Evolutionary conservation across 2,888 invertebrate genomes (phyloP).

Genomic region (Acanthococcus lagerstroemiae): DNA sequence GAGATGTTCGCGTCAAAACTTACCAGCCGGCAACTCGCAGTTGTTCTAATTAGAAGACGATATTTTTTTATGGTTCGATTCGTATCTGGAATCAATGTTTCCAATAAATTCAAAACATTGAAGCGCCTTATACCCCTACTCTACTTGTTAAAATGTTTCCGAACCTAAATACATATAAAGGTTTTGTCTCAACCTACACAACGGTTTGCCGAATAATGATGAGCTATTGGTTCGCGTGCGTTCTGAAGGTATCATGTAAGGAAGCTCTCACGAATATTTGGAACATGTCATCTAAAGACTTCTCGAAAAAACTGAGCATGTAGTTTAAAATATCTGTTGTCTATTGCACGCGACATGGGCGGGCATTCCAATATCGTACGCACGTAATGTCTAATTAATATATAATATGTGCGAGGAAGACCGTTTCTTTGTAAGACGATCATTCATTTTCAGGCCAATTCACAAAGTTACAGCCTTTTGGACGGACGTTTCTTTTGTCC

Average conservation of each 20-base stretch:
- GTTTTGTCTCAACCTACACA: no score
- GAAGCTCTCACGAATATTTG: conserved; percentile 25
- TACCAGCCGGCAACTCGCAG: no score
- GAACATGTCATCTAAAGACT: conserved; percentile 27
- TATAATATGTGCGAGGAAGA: conserved; percentile 26
- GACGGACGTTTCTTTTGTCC: conserved; percentile 13
- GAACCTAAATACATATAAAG: no score
- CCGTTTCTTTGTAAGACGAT: conserved; percentile 27
- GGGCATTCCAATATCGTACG: conserved; percentile 30
- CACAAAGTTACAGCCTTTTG: conserved; percentile 18
- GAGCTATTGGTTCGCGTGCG: no score
- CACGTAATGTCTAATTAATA: conserved; percentile 30
- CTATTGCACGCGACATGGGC: conserved; percentile 30
- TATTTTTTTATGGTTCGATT: no score
- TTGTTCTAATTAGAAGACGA: no score
- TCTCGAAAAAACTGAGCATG: conserved; percentile 26
- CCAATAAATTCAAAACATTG: no score
- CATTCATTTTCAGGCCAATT: conserved; percentile 23
- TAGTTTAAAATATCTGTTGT: conserved; percentile 22
- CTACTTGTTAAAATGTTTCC: no score
- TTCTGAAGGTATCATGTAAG: conserved; percentile 25
- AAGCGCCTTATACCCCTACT: no score
- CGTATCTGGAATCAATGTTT: no score
- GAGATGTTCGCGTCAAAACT: no score
- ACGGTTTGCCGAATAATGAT: no score